Conservation (phyloP, 2,113 vertebrate species). For the Brachypteracias leptosomus region DNA sequence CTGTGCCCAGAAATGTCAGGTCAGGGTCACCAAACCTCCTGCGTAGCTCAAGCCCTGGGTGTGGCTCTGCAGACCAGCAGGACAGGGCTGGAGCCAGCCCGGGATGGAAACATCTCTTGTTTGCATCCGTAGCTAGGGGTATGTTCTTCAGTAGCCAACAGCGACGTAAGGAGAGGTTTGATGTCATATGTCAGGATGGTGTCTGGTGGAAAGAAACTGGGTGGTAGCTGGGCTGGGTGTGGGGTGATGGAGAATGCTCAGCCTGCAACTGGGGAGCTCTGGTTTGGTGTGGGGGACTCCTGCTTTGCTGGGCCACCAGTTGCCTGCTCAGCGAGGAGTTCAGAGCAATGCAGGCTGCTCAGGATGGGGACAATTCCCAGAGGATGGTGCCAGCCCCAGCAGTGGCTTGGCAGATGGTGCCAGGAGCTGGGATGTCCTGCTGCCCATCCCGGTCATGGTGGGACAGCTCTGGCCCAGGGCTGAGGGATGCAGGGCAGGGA, state of each 20-base stretch:
- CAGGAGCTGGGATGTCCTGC: not conserved
- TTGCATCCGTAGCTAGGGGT: accelerated
- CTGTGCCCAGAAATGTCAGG: not conserved
- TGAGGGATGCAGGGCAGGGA: accelerated
- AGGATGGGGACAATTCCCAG: not conserved
- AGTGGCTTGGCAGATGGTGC: accelerated
- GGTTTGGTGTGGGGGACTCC: not conserved
- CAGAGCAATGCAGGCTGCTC: not conserved
- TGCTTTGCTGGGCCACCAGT: not conserved
- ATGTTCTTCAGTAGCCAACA: not conserved
- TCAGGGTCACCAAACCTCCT: not conserved
- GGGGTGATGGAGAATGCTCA: accelerated
- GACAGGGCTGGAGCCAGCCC: not conserved
- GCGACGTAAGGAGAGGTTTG: not conserved
- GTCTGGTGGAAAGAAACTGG: not conserved
- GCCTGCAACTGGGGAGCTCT: not conserved
- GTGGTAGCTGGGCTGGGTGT: not conserved
- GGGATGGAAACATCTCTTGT: not conserved
- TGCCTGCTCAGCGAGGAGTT: not conserved
- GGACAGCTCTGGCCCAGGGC: not conserved
- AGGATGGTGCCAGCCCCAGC: not conserved
- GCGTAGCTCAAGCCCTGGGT: not conserved
- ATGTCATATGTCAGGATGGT: not conserved
- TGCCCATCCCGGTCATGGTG: not conserved
- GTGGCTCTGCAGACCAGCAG: not conserved